phyloP scores from a whole-genome alignment of 2,888 invertebrate genomes.

The Notodonta dromedarius region DNA sequence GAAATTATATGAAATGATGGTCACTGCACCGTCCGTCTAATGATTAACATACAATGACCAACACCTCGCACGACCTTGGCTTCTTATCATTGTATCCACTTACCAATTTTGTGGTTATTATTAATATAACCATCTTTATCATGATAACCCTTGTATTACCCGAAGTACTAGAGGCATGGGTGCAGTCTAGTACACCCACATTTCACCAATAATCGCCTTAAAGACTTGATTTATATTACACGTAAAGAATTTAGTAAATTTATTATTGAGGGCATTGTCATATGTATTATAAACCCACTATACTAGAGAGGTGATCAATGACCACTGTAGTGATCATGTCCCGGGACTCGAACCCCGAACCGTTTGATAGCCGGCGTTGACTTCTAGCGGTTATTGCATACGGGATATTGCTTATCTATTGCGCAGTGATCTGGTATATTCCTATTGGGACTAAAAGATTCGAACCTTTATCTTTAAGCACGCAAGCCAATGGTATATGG shows the following conservation, averaged over 20 bases:
- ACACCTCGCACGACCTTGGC: slow-evolving; percentile 51
- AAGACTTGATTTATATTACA: no score
- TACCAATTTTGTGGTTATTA: slow-evolving; percentile 53
- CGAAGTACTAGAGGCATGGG: no score
- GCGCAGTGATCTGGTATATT: slow-evolving; percentile 10
- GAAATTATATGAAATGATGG: slow-evolving; percentile 12
- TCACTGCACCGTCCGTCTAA: slow-evolving; percentile 24
- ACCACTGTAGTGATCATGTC: not conserved
- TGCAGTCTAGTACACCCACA: no score
- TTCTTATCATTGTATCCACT: slow-evolving; percentile 34
- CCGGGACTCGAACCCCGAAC: slow-evolving; percentile 1
- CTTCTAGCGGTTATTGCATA: slow-evolving; percentile 21
- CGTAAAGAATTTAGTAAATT: no score
- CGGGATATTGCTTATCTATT: slow-evolving; percentile 31
- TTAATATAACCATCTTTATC: slow-evolving; percentile 31
- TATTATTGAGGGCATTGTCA: no score
- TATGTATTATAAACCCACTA: no score
- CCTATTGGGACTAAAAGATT: not conserved
- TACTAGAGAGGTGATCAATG: no score
- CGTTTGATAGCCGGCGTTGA: not conserved
- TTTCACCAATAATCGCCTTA: no score
- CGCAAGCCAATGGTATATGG: no score
- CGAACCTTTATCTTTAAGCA: not conserved
- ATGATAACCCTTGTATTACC: no score
- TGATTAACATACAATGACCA: slow-evolving; percentile 45